Percentiles rank a stretch among this genome's conserved stretches.
phyloP scores from a whole-genome alignment of 1,140 invertebrate species.

The Microplitis demolitor region DNA sequence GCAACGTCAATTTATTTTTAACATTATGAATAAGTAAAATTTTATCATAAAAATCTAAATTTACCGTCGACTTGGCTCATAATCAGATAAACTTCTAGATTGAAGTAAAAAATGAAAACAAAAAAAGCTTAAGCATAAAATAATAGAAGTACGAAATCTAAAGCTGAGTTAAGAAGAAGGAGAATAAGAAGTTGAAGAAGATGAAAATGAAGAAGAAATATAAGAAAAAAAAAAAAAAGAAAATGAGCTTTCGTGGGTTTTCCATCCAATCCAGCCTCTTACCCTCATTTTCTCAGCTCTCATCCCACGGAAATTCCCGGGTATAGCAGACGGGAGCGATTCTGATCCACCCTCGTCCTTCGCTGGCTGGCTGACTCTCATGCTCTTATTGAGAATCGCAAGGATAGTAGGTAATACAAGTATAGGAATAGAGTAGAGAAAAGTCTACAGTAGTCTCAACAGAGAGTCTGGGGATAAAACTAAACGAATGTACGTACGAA shows the following conservation, averaged over 20 bases:
- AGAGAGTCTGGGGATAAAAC: background rate
- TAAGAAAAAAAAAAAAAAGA: background rate
- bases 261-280: slow-evolving; percentile 48
- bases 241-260: slow-evolving; percentile 37
- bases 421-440: background rate
- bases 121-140: too few relatives aligned
- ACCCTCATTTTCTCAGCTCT: slow-evolving; percentile 32
- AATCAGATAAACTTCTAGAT: too few relatives aligned
- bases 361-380: slow-evolving; percentile 12
- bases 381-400: background rate
- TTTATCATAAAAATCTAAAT: too few relatives aligned
- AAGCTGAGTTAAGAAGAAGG: background rate
- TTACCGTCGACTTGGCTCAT: too few relatives aligned
- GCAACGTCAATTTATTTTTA: too few relatives aligned
- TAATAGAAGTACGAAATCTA: too few relatives aligned
- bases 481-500: background rate
- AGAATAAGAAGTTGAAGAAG: background rate
- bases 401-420: slow-evolving; percentile 2
- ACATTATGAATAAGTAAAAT: too few relatives aligned
- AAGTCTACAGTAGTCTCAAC: background rate
- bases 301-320: slow-evolving; percentile 29
- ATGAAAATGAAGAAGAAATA: slow-evolving; percentile 7
- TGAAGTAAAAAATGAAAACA: too few relatives aligned
- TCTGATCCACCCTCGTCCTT: slow-evolving; percentile 42
- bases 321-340: slow-evolving; percentile 35